Evolutionary conservation across 2,797 vertebrate species (phyloP), one percentile per base, ranked within the genome.

Genomic region (Pipistrellus kuhlii): DNA sequence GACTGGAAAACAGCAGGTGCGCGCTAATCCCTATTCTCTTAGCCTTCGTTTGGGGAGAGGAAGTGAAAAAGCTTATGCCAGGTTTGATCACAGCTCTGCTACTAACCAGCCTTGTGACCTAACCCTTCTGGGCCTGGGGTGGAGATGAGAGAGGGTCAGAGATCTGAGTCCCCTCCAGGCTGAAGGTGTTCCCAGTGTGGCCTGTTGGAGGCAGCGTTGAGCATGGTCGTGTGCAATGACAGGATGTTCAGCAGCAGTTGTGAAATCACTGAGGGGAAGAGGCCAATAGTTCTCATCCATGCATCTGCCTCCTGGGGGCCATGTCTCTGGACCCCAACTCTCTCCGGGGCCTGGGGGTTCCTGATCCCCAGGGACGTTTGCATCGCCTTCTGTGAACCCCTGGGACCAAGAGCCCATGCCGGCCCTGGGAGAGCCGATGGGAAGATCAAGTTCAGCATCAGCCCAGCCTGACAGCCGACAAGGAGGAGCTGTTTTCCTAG

Each of bases 401-500:
- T 23, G 53, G 53, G 53, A 3, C 8, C 53, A 9, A 18, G 20
- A 71, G 21, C 32, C 71, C 53, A 23, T 15, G 20, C 17, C 7
- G 25, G 35, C 30, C 51, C 44, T 27, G 23, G 35, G 27, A 85
- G 46, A 92, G 32, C 4, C 0, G 10, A 25, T 0, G 1, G 1
- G 3, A 30, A 73, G n/a, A 21, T 3, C 8, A 85, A 85, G 78
- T 35, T 77, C 25, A 89, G 32, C 6, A 20, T 38, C 48, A 83
- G 48, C 38, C 62, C 32, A 41, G 80, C 27, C 27, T 96, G 83
- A 53, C 17, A 4, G 30, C 62, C 2, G 8, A 91, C 73, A 87
- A n/a, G 30, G 48, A 84, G 72, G 55, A 84, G 72, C 84, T 91
- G 64, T 87, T 95, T 92, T 72, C 44, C 44, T 64, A 66, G 69